These are phyloP conservation scores for Thunnus albacares DNA, from an alignment of 2,797 vertebrate species.

Conservation along the genomic window DNA sequence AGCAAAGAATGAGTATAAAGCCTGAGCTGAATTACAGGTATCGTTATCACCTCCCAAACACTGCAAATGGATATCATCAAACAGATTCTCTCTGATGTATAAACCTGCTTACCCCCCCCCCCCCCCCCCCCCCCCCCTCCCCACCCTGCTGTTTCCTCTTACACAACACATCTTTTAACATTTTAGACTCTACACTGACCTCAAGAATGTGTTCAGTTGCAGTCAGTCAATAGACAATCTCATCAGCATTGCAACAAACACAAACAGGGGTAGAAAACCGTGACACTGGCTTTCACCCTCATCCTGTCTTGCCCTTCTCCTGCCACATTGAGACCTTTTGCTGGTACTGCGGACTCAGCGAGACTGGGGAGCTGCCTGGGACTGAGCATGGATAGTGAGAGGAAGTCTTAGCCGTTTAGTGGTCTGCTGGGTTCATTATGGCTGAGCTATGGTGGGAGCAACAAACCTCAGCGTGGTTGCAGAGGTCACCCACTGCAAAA, in stretches of 20 bases:
- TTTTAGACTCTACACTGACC: conserved; percentile 15
- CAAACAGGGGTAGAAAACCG: conserved; percentile 28
- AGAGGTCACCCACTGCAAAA: conserved; percentile 81
- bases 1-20: conserved; percentile 35
- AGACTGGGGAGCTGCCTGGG: conserved; percentile 13
- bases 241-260: conserved; percentile 34
- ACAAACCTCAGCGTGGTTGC: conserved; percentile 81
- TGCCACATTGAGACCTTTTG: conserved; percentile 8
- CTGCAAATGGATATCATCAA: conserved; percentile 41
- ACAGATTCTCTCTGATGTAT: conserved; percentile 34
- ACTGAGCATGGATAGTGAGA: conserved; percentile 69
- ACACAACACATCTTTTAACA: conserved; percentile 19
- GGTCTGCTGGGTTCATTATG: conserved; percentile 84
- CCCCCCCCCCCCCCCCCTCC: background rate
- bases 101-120: conserved; percentile 32
- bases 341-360: conserved; percentile 24
- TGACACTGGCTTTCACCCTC: conserved; percentile 28
- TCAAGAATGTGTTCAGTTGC: conserved; percentile 30
- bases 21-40: conserved; percentile 40
- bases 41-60: conserved; percentile 16
- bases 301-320: background rate
- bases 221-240: conserved; percentile 2
- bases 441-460: conserved; percentile 79
- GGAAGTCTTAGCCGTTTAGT: conserved; percentile 76
- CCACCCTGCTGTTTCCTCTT: conserved; percentile 30